phyloP scores from a whole-genome alignment of 2,797 vertebrate genomes.

The Enteromius treurensis region DNA sequence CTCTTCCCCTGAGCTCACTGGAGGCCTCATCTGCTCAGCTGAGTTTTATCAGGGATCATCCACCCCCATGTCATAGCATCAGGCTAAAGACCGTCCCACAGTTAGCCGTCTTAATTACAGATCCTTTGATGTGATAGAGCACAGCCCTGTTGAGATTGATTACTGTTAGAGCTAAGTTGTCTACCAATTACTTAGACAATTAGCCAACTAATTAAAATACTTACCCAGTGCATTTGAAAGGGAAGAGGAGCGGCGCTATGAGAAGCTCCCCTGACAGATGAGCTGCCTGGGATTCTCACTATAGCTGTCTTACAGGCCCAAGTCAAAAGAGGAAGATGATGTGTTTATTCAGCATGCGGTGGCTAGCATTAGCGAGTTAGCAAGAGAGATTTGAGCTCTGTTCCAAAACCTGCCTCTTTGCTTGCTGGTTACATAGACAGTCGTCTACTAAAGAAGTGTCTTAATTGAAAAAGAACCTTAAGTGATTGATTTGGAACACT shows the following conservation, averaged over 20 bases:
- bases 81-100: conserved; percentile 77
- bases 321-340: conserved; percentile 40
- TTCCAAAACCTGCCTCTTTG: not conserved
- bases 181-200: conserved; percentile 99
- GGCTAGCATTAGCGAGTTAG: conserved; percentile 21
- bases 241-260: conserved; percentile 84
- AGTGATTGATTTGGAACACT: not conserved
- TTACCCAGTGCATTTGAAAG: conserved; percentile 96
- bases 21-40: conserved; percentile 73
- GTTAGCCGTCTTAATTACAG: conserved; percentile 95
- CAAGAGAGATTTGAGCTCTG: not conserved
- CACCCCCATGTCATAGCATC: conserved; percentile 62
- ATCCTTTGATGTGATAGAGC: conserved; percentile 99
- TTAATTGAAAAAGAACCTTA: not conserved
- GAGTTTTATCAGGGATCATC: conserved; percentile 76
- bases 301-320: conserved; percentile 28
- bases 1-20: conserved; percentile 67
- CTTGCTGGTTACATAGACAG: not conserved
- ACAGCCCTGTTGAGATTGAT: conserved; percentile 98
- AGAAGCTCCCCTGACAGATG: conserved; percentile 86
- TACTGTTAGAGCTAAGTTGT: conserved; percentile 99
- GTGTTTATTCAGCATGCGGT: conserved; percentile 49
- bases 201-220: conserved; percentile 99
- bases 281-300: conserved; percentile 84
- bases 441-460: not conserved